Evolutionary conservation across 2,113 vertebrate species (phyloP).

Genomic region (Numida meleagris): DNA sequence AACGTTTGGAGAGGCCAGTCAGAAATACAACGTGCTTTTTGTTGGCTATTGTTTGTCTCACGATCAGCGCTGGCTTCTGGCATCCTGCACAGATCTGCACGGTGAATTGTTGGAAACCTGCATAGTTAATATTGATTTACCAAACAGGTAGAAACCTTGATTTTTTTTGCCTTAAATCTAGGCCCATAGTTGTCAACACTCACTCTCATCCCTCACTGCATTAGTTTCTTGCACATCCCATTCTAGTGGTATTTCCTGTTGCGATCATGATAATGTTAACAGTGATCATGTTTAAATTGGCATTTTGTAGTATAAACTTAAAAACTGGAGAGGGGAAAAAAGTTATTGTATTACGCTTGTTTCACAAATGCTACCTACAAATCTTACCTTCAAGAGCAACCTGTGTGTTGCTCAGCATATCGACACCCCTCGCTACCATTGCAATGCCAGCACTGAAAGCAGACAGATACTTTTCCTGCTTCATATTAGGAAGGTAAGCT

Average conservation of each 20-base stretch:
- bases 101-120: constrained; percentile 94
- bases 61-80: constrained; percentile 97
- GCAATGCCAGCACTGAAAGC: neutral
- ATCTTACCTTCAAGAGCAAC: neutral
- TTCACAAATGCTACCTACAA: neutral
- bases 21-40: constrained; percentile 94
- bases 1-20: constrained; percentile 87
- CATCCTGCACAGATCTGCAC: constrained; percentile 96
- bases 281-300: neutral
- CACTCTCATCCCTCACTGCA: neutral
- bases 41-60: constrained; percentile 97
- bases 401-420: neutral
- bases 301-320: neutral
- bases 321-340: neutral
- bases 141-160: constrained; percentile 84
- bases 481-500: neutral
- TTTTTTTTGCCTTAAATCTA: neutral
- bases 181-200: neutral
- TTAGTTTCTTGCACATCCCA: neutral
- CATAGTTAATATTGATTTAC: constrained; percentile 94
- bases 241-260: neutral
- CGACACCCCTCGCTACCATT: neutral
- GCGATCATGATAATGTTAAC: neutral
- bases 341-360: neutral
- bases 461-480: neutral